These are phyloP conservation scores for Rhogogaster chlorosoma DNA, from an alignment of 2,888 invertebrate genomes.

Conservation along the genomic window DNA sequence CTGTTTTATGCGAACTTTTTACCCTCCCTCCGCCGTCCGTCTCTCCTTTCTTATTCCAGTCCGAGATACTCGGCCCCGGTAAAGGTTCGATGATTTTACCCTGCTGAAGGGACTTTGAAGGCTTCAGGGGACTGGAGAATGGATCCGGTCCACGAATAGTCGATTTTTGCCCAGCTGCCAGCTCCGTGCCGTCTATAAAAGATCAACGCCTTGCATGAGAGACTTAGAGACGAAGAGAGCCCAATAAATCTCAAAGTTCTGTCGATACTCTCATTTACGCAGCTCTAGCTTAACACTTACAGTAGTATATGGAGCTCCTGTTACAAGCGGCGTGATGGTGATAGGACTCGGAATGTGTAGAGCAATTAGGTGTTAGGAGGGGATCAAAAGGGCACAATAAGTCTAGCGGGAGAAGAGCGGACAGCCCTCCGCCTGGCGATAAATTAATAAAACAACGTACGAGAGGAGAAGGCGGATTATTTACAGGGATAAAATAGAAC, in stretches of 20 bases:
- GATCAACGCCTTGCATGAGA: neutral
- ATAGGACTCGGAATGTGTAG: conserved; percentile 76
- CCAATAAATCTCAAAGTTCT: neutral
- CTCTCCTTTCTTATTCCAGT: conserved; percentile 69
- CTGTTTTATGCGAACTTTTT: conserved; percentile 38
- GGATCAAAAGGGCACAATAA: conserved; percentile 76
- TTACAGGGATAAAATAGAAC: conserved; percentile 10
- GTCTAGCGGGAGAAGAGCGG: conserved; percentile 76
- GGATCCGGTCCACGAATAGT: conserved; percentile 56
- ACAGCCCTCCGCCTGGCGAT: conserved; percentile 74
- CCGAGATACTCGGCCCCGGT: conserved; percentile 69
- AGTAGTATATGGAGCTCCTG: conserved; percentile 75
- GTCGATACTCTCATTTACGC: conserved; percentile 41
- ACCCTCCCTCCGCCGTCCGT: conserved; percentile 57
- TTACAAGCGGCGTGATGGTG: conserved; percentile 75
- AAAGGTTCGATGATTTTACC: conserved; percentile 73
- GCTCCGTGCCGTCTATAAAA: conserved; percentile 32
- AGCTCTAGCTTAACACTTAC: conserved; percentile 72
- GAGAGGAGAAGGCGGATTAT: neutral
- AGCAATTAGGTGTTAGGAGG: conserved; percentile 76
- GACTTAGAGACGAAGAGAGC: neutral
- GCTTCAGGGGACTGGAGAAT: conserved; percentile 56
- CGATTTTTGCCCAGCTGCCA: neutral
- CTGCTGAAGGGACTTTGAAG: conserved; percentile 61
- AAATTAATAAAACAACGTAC: neutral